These are phyloP conservation scores for Diorhabda elongata DNA, from an alignment of 1,140 invertebrate species.

Conservation along the genomic window DNA sequence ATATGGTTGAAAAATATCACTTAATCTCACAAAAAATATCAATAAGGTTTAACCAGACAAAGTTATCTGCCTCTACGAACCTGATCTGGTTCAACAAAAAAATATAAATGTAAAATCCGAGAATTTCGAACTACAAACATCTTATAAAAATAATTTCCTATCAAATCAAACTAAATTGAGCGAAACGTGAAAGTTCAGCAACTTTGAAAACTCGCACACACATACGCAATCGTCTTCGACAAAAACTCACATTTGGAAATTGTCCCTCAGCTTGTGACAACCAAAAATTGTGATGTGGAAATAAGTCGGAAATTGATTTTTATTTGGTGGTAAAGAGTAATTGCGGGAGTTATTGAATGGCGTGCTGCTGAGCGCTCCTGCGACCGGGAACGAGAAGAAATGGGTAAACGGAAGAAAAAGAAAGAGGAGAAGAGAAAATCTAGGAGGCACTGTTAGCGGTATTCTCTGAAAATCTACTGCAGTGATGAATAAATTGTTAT, in stretches of 20 bases:
- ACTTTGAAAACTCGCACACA: not conserved
- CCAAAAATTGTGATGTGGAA: slow-evolving; percentile 32
- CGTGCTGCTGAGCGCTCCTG: slow-evolving; percentile 32
- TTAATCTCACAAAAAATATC: too few relatives aligned
- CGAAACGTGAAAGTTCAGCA: slow-evolving; percentile 1
- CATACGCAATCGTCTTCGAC: slow-evolving; percentile 4
- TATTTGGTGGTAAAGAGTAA: slow-evolving; percentile 38
- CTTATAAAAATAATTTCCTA: slow-evolving; percentile 1
- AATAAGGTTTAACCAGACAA: too few relatives aligned
- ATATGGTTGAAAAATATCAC: too few relatives aligned
- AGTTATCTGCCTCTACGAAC: too few relatives aligned
- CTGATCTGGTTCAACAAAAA: too few relatives aligned
- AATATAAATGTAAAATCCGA: too few relatives aligned
- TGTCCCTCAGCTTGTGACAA: slow-evolving; percentile 11
- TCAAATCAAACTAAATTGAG: not conserved
- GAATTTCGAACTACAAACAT: not conserved
- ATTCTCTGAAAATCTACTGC: slow-evolving; percentile 31
- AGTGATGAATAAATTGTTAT: slow-evolving; percentile 21
- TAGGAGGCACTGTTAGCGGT: slow-evolving; percentile 1
- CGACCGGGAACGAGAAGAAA: slow-evolving; percentile 16
- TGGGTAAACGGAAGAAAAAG: not conserved
- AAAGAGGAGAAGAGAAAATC: not conserved
- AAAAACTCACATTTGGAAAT: slow-evolving; percentile 13
- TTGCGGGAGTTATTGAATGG: slow-evolving; percentile 39
- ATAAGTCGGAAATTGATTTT: slow-evolving; percentile 41